phyloP scores from a whole-genome alignment of 2,888 invertebrate genomes.

The Coenonympha arcania region DNA sequence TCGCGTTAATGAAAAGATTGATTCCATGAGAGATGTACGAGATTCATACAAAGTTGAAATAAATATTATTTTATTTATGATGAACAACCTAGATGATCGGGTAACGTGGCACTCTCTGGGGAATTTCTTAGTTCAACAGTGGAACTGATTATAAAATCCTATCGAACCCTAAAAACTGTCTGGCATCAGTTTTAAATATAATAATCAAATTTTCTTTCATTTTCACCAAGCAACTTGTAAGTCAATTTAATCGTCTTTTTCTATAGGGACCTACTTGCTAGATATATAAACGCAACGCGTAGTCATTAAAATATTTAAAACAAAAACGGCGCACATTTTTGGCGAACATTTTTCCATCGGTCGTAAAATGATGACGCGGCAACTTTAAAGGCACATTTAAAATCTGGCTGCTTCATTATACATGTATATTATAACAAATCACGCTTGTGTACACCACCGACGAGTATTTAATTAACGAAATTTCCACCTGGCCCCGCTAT shows the following conservation, averaged over 20 bases:
- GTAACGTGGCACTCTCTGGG: no score
- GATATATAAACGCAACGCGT: not conserved
- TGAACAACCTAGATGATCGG: no score
- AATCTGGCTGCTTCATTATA: constrained; percentile 16
- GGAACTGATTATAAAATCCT: no score
- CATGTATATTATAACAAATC: constrained; percentile 45
- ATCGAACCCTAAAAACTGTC: no score
- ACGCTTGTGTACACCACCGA: constrained; percentile 48
- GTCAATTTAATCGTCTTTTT: not conserved
- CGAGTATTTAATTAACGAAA: constrained; percentile 67
- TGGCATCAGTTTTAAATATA: no score
- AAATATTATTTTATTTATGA: no score
- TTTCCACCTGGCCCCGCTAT: constrained; percentile 71
- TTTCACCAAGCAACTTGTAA: not conserved
- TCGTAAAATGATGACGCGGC: constrained; percentile 8
- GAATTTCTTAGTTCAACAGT: no score
- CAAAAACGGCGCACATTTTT: not conserved
- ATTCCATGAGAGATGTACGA: no score
- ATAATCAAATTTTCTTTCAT: not conserved
- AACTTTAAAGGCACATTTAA: constrained; percentile 7
- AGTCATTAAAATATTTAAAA: not conserved
- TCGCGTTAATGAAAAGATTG: no score
- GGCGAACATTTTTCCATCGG: not conserved
- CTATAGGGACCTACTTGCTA: not conserved
- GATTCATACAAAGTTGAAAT: no score